Evolutionary conservation across 2,113 vertebrate genomes (phyloP).

Genomic region (Verasper variegatus): DNA sequence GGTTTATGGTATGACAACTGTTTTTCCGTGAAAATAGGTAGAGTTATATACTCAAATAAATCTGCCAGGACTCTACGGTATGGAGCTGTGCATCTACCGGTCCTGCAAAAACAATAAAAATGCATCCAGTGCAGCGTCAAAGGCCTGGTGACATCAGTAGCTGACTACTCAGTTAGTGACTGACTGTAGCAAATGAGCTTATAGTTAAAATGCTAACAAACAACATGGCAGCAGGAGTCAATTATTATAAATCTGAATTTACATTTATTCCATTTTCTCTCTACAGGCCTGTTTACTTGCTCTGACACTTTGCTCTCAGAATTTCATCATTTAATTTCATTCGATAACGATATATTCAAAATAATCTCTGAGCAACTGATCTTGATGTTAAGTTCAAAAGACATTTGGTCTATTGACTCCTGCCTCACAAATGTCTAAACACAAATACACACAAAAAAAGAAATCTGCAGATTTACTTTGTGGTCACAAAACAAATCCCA

Average conservation of each 20-base stretch:
- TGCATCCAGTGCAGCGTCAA: too few species aligned
- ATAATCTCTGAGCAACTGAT: neutral
- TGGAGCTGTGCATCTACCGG: too few species aligned
- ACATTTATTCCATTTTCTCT: neutral
- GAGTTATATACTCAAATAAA: too few species aligned
- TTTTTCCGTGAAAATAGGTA: too few species aligned
- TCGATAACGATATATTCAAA: neutral
- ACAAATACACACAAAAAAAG: neutral
- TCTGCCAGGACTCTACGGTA: too few species aligned
- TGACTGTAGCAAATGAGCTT: neutral
- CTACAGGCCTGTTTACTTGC: neutral
- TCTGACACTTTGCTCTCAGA: neutral
- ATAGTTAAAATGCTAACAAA: neutral
- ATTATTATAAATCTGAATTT: neutral
- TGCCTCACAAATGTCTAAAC: neutral
- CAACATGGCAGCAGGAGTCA: neutral
- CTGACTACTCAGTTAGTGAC: too few species aligned
- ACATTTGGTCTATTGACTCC: neutral
- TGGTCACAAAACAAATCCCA: too few species aligned
- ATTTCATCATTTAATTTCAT: neutral
- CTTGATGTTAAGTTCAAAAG: neutral
- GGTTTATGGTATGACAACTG: too few species aligned
- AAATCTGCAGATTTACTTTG: too few species aligned
- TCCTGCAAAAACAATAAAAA: too few species aligned
- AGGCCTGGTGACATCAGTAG: neutral